phyloP scores from a whole-genome alignment of 2,797 vertebrate genomes.

The Taeniopygia guttata region DNA sequence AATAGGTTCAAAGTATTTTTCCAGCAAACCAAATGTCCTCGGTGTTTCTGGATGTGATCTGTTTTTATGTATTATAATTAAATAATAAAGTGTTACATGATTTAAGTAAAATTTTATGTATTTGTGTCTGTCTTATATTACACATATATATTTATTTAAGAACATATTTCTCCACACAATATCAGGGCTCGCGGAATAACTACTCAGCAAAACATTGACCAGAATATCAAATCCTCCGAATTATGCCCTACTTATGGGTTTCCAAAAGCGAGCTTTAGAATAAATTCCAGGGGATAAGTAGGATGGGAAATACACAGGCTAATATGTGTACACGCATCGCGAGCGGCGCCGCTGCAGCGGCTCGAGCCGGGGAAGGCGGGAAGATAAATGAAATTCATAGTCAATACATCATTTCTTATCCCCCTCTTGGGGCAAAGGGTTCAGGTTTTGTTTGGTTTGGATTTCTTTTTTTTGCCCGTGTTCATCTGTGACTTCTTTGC shows the following conservation, averaged over 20 bases:
- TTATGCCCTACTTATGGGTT: conserved; percentile 72
- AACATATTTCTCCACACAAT: background rate
- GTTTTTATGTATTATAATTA: background rate
- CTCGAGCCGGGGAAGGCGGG: conserved; percentile 27
- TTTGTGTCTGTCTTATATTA: rapidly evolving
- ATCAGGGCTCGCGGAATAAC: conserved; percentile 28
- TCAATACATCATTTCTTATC: conserved; percentile 52
- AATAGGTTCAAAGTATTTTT: background rate
- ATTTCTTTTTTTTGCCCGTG: background rate
- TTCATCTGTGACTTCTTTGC: background rate
- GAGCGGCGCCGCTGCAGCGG: conserved; percentile 24
- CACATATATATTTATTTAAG: background rate
- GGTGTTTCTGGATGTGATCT: background rate
- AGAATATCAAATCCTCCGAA: conserved; percentile 70
- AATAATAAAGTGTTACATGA: too few relatives aligned
- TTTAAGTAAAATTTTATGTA: background rate
- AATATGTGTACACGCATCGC: conserved; percentile 49
- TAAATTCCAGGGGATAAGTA: conserved; percentile 75
- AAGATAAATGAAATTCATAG: conserved; percentile 69
- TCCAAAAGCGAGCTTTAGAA: conserved; percentile 73
- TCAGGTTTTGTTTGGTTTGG: conserved; percentile 22
- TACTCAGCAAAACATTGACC: conserved; percentile 52
- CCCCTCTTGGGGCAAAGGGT: conserved; percentile 31
- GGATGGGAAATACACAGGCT: conserved; percentile 10
- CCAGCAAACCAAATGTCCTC: rapidly evolving